Evolutionary conservation across 1,140 invertebrate genomes (phyloP), one percentile per base, ranked within the genome.

Genomic region (Diachasma alloeum): DNA sequence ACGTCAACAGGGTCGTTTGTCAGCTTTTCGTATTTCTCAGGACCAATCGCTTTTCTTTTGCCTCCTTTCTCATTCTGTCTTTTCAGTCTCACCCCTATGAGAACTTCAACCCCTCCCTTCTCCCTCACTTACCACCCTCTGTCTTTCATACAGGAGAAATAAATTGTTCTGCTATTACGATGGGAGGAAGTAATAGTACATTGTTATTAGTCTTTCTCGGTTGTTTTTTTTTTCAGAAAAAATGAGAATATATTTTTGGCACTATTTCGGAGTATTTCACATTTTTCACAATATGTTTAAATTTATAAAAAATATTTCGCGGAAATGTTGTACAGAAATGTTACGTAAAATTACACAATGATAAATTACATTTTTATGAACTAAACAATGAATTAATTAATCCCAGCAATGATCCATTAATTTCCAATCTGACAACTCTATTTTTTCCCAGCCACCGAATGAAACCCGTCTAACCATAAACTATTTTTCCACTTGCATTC

Each of bases 1-100:
- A 85, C 84, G 85, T 87, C 85, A 86, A 85, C 85, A 82, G 83
- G 83, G 81, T 87, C 85, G 85, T 87, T 85, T 85, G 85, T 87
- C 85, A 86, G 83, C 80, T 79, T 79, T 77, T 76, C 79, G 77
- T 80, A 79, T 37, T 72, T 63, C 73, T 22, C 76, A 36, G 26
- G 76, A 72, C 78, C 77, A 74, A 79, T 80, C 69, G 71, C 72
- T 75, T 80, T 77, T 44, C 76, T 74, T 75, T 44, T 76, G 74
- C 53, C 39, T 70, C 48, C 66, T 42, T 24, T 59, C 68, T 46
- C 46, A 71, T 68, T 76, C 59, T 36, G 39, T 37, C 46, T 31
- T 66, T 75, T 56, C 59, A 56, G 19, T 48, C 36, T 71, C 46
- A 24, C 24, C 37, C 48, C 44, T 36, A 13, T 13, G 39, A 17